Evolutionary conservation across 1,140 invertebrate genomes (phyloP), one percentile per base, ranked within the genome.

Genomic region (Zaprionus lachaisei): DNA sequence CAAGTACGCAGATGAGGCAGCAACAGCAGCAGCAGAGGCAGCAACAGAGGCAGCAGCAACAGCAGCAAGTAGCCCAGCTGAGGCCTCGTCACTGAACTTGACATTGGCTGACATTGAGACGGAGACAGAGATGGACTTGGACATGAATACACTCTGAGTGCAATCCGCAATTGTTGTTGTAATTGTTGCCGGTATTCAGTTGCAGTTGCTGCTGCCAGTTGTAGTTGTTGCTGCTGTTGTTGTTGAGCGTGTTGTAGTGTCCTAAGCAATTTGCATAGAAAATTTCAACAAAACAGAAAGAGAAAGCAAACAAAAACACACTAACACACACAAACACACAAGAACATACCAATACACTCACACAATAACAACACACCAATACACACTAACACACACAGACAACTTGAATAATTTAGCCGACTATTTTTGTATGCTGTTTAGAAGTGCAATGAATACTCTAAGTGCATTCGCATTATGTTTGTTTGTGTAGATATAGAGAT

Each of bases 41-140:
- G 11, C 37, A 47, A 2, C 34, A 61, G 15, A 51, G 28, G 7
- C 28, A 28, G 28, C 28, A 28, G 71, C 26, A 55, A 5, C 24
- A 51, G 24, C 55, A 31, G 20, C 34, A 20, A 12, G 41, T 37
- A 11, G 31, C 22, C 15, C 34, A 34, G 37, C 56, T 56, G 64
- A 57, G 68, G 58, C 80, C 80, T 80, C 85, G 83, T 76, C 79
- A 56, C 57, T 82, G 83, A 86, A 86, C 83, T 86, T 87, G 84
- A 90, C 83, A 89, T 87, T 87, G 84, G 68, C 83, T 89, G 83
- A 87, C 74, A 81, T 87, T 79, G 85, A 81, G 44, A 75, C 64
- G 49, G 44, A 70, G 61, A 24, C 41, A n/a, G 55, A 26, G 7
- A 26, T 70, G 56, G 22, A 66, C 22, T 22, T 49, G 44, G 67